Evolutionary conservation across 92 coral and sea anemone species (phyloP), one percentile per base, ranked within the genome.

Genomic region (Bergia sp.): DNA sequence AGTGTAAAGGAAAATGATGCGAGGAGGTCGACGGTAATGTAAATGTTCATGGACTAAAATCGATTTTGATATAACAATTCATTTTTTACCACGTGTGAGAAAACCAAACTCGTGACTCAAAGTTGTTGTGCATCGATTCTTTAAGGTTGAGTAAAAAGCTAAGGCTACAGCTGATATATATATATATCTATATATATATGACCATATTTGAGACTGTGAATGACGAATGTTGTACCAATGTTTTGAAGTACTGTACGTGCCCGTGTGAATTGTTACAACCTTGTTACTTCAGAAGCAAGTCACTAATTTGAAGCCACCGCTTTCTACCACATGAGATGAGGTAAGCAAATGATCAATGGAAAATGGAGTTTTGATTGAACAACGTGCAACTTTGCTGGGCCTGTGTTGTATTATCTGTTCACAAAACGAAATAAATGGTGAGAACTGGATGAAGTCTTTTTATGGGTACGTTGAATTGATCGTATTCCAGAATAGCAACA

Each of bases 111-210:
- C 16, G 58, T 53, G 58, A 53, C 58, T 53, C 16, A 53, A 10
- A 53, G 18, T 12, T 53, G 10, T 0, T 53, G 58, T 53, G 58
- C 13, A 11, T 53, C 58, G 58, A 53, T 85, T 29, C 86, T 67
- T 80, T 88, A 80, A 88, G 82, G 67, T 4, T 61, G 69, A 18
- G 77, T 76, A 16, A 44, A 41, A 53, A 36, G 47, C 1, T 80
- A 16, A 4, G 49, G 44, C 77, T 12, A 73, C 57, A 53, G 58
- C 18, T 1, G 16, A 18, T 53, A 53, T 1, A 29, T 29, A 29
- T 29, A 29, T 29, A 29, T 29, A 29, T 29, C 29, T 29, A 29
- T 29, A 29, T 29, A 29, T 29, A 11, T 39, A 29, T 8, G 1
- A 29, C 18, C 18, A 4, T 15, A n/a, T 37, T 11, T 49, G 65